Percentiles rank a stretch among this genome's conserved stretches.
Evolutionary conservation across 2,888 invertebrate species (phyloP).

Genomic region (Abrostola triplasia): DNA sequence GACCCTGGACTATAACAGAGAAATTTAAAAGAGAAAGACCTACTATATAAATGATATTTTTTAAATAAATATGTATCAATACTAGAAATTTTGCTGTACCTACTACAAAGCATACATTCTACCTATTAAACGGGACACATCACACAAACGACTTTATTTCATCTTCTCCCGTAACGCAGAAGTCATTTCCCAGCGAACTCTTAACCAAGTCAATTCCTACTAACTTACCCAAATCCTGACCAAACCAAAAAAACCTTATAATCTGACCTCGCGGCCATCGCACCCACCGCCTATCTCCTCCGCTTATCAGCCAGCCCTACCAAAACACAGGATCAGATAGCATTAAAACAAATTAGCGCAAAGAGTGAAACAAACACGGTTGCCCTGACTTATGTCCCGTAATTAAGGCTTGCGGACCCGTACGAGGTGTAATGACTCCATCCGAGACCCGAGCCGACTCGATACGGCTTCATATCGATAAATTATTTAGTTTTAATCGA

Average conservation of each 20-base stretch:
- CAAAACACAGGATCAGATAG: conserved; percentile 70
- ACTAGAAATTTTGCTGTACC: too few species aligned
- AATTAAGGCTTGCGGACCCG: conserved; percentile 76
- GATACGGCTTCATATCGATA: conserved; percentile 45
- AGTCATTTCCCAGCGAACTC: too few species aligned
- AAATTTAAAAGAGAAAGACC: too few species aligned
- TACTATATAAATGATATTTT: too few species aligned
- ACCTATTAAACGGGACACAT: too few species aligned
- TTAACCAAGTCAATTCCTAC: too few species aligned
- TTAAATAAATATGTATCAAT: too few species aligned
- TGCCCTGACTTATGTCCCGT: conserved; percentile 78
- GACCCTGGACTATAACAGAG: too few species aligned
- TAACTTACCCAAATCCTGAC: too few species aligned
- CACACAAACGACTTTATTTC: too few species aligned
- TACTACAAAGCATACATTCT: too few species aligned
- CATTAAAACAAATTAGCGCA: conserved; percentile 79
- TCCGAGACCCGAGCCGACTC: conserved; percentile 24
- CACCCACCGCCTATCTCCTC: background rate
- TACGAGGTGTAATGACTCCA: conserved; percentile 54
- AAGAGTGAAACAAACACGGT: conserved; percentile 74
- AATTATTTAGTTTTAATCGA: conserved; percentile 18
- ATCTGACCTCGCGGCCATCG: background rate
- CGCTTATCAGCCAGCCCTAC: conserved; percentile 39
- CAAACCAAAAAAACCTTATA: background rate
- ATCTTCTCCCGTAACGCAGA: too few species aligned